These are phyloP conservation scores for Drosophila formosana DNA, from an alignment of 2,888 invertebrate species.

Conservation along the genomic window DNA sequence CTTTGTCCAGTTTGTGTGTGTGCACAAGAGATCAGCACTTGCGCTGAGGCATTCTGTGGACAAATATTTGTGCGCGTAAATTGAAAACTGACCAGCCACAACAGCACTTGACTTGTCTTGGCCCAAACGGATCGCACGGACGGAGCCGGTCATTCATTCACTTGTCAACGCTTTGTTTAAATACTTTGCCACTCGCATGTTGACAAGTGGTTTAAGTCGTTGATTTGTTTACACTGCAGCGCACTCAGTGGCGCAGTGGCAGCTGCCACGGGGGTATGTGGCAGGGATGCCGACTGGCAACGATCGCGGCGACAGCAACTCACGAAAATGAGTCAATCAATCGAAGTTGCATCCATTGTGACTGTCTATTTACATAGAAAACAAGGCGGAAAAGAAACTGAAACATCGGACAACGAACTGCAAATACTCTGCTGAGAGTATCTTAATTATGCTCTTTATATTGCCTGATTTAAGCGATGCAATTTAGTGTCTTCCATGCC, in stretches of 20 bases:
- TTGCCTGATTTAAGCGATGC: neutral
- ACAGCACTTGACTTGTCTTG: slow-evolving; percentile 71
- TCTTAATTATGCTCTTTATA: neutral
- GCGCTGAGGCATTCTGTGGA: slow-evolving; percentile 77
- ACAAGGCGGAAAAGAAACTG: slow-evolving; percentile 5
- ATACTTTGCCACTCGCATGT: slow-evolving; percentile 80
- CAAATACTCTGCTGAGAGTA: slow-evolving; percentile 19
- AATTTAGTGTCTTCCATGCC: neutral
- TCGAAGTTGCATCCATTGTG: slow-evolving; percentile 61
- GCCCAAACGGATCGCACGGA: slow-evolving; percentile 14
- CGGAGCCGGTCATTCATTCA: slow-evolving; percentile 67
- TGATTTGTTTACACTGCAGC: slow-evolving; percentile 77
- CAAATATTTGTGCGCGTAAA: slow-evolving; percentile 80
- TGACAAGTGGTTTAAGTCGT: slow-evolving; percentile 81
- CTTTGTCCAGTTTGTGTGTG: slow-evolving; percentile 40
- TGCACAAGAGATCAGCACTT: slow-evolving; percentile 79
- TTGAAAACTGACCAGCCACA: slow-evolving; percentile 82
- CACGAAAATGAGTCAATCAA: slow-evolving; percentile 81
- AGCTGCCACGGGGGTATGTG: slow-evolving; percentile 9
- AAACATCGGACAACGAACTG: neutral
- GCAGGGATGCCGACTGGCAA: slow-evolving; percentile 20
- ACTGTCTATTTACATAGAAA: slow-evolving; percentile 62
- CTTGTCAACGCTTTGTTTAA: slow-evolving; percentile 79
- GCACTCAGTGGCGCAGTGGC: slow-evolving; percentile 51
- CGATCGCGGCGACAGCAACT: slow-evolving; percentile 39